phyloP scores from a whole-genome alignment of 2,797 vertebrate species.

The Microhierax caerulescens region DNA sequence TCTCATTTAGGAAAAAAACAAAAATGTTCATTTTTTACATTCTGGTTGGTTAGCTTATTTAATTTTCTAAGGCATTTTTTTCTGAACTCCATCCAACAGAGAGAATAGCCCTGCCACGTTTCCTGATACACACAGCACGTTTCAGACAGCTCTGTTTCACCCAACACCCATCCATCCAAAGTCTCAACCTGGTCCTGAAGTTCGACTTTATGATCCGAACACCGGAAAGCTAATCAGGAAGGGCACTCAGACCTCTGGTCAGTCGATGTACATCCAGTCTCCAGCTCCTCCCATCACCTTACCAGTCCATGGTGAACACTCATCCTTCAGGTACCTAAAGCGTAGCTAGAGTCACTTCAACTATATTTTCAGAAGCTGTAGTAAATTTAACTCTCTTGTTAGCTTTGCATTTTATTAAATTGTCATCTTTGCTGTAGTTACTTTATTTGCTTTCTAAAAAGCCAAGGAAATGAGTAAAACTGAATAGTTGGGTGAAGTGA shows the following conservation, averaged over 20 bases:
- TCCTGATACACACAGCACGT: slow-evolving; percentile 76
- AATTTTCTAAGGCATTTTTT: not conserved
- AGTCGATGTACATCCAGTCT: slow-evolving; percentile 76
- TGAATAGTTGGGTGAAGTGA: not conserved
- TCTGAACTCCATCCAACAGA: slow-evolving; percentile 69
- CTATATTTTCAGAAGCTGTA: not conserved
- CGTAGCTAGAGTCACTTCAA: not conserved
- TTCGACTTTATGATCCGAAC: slow-evolving; percentile 89
- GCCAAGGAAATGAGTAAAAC: not conserved
- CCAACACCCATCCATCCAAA: slow-evolving; percentile 84
- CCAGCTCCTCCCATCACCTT: slow-evolving; percentile 74
- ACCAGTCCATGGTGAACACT: slow-evolving; percentile 80
- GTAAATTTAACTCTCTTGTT: not conserved
- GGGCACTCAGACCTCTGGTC: slow-evolving; percentile 72
- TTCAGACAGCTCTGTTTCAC: slow-evolving; percentile 82
- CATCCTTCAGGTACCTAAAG: slow-evolving; percentile 87
- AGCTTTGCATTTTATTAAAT: not conserved
- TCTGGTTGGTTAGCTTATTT: not conserved
- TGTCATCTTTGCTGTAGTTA: not conserved
- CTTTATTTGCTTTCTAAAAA: not conserved
- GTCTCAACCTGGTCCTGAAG: slow-evolving; percentile 79
- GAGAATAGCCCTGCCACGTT: slow-evolving; percentile 87
- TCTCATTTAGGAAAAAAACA: not conserved
- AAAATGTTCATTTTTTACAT: fast-evolving
- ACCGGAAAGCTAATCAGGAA: slow-evolving; percentile 95